Evolutionary conservation across 2,797 vertebrate species (phyloP).

Genomic region (Carapus acus): DNA sequence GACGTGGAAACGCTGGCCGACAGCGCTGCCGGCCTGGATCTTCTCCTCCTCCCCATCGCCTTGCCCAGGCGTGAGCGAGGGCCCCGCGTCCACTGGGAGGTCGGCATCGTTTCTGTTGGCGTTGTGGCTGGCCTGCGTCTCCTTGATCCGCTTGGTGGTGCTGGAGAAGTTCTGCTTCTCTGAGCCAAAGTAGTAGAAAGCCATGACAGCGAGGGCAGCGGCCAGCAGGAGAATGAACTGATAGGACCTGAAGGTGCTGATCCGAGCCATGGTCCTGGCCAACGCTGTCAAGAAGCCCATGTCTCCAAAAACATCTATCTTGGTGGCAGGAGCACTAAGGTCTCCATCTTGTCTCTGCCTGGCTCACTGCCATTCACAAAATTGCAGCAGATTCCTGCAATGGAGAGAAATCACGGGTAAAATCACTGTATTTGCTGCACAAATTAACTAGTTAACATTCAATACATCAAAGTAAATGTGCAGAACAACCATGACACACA

Average conservation of each 20-base stretch:
- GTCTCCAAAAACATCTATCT: constrained; percentile 20
- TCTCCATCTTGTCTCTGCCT: constrained; percentile 29
- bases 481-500: neutral
- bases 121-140: constrained; percentile 72
- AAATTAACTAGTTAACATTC: no score
- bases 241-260: constrained; percentile 79
- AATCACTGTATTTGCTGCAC: no score
- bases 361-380: neutral
- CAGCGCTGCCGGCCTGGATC: neutral
- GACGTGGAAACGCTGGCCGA: constrained; percentile 68
- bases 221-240: constrained; percentile 79
- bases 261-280: constrained; percentile 71
- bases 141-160: constrained; percentile 85
- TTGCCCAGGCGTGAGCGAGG: constrained; percentile 31
- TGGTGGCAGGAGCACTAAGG: constrained; percentile 11
- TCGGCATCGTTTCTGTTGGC: constrained; percentile 74
- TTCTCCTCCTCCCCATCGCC: constrained; percentile 31
- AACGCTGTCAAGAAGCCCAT: constrained; percentile 69
- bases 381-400: constrained; percentile 38
- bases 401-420: constrained; percentile 10
- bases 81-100: constrained; percentile 60
- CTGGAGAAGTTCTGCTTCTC: constrained; percentile 88
- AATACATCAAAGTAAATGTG: neutral
- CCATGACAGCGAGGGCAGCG: constrained; percentile 79
- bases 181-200: constrained; percentile 91